These are phyloP conservation scores for Ceratosolen fusciceps DNA, from an alignment of 1,140 invertebrate genomes.

Conservation along the genomic window DNA sequence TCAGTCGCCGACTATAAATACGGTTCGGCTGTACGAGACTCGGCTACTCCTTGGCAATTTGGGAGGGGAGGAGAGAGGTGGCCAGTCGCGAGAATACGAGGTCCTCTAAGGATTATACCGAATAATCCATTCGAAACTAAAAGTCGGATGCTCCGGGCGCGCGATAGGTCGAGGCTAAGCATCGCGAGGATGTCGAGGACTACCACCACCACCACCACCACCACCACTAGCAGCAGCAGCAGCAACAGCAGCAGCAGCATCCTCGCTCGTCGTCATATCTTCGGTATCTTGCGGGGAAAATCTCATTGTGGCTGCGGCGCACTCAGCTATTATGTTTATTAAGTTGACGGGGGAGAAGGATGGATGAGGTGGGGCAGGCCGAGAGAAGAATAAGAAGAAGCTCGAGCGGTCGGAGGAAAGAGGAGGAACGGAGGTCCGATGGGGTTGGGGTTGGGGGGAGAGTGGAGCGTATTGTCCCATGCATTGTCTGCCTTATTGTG, in stretches of 20 bases:
- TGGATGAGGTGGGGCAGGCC: slow-evolving; percentile 31
- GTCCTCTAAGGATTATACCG: not conserved
- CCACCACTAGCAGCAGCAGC: no score
- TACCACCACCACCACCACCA: no score
- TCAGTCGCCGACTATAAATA: no score
- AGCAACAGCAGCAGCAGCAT: slow-evolving; percentile 20
- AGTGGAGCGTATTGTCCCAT: slow-evolving; percentile 69
- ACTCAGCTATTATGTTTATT: slow-evolving; percentile 73
- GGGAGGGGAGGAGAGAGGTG: not conserved
- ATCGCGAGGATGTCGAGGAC: no score
- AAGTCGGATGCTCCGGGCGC: slow-evolving; percentile 57
- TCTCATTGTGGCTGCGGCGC: slow-evolving; percentile 67
- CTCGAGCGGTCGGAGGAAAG: not conserved
- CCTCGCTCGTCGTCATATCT: slow-evolving; percentile 61
- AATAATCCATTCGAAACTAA: slow-evolving; percentile 65
- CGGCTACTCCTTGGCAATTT: no score
- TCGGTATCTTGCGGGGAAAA: slow-evolving; percentile 63
- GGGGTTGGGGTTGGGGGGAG: slow-evolving; percentile 59
- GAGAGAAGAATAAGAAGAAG: slow-evolving; percentile 27
- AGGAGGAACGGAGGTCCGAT: not conserved
- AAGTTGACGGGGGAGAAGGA: slow-evolving; percentile 63
- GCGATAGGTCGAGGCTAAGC: no score
- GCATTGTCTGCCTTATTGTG: slow-evolving; percentile 72
- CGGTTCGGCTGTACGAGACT: no score
- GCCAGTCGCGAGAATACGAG: not conserved